phyloP scores from a whole-genome alignment of 2,113 vertebrate species.

The Seriola quinqueradiata region DNA sequence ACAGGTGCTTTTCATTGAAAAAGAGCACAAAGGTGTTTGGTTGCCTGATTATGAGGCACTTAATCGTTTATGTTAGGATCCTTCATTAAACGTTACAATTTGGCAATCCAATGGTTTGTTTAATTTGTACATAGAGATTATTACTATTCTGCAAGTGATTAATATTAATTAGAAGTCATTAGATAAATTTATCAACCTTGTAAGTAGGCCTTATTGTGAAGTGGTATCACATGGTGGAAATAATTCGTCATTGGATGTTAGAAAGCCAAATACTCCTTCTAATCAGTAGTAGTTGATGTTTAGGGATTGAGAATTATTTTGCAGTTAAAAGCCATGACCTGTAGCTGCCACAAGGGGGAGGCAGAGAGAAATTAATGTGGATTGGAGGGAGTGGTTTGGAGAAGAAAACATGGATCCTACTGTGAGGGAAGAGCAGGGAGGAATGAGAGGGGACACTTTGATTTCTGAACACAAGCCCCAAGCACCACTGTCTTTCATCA shows the following conservation, averaged over 20 bases:
- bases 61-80: not conserved
- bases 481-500: constrained; percentile 50
- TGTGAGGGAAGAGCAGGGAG: constrained; percentile 33
- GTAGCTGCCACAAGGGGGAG: constrained; percentile 64
- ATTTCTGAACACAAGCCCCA: constrained; percentile 46
- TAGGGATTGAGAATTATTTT: not conserved
- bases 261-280: not conserved
- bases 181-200: not conserved
- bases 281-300: not conserved
- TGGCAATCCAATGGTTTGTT: not conserved
- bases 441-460: constrained; percentile 29
- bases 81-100: not conserved
- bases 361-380: constrained; percentile 71
- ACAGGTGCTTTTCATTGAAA: no score
- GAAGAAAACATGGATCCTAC: constrained; percentile 62
- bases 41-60: not conserved
- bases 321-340: not conserved
- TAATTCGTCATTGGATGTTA: not conserved
- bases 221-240: not conserved
- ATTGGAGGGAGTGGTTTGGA: constrained; percentile 71
- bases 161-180: not conserved
- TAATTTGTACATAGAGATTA: not conserved
- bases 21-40: not conserved
- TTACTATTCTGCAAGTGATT: not conserved
- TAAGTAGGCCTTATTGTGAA: not conserved